Evolutionary conservation across 1,140 invertebrate genomes (phyloP), one percentile per base, ranked within the genome.

Genomic region (Meteorus sp.): DNA sequence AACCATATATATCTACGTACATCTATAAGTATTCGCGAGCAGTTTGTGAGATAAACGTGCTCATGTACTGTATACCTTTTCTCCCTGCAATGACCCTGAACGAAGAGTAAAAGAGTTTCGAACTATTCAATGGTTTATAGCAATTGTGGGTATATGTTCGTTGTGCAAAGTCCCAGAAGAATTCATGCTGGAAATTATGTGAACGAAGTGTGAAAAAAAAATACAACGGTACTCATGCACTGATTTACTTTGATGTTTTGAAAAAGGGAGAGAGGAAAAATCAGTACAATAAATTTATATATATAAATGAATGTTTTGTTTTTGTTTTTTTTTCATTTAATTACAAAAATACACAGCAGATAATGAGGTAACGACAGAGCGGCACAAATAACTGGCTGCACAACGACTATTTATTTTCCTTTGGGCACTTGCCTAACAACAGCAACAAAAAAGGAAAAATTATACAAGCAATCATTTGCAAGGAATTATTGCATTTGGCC

Each of bases 1-100:
- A n/a, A n/a, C n/a, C n/a, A n/a, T n/a, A n/a, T n/a, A n/a, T n/a
- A n/a, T n/a, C n/a, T n/a, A n/a, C n/a, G n/a, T n/a, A n/a, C n/a
- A n/a, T n/a, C n/a, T n/a, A n/a, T n/a, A n/a, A n/a, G n/a, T n/a
- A n/a, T n/a, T n/a, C n/a, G n/a, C n/a, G n/a, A n/a, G n/a, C n/a
- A n/a, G n/a, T n/a, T n/a, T 23, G 33, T 27, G 35, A 39, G 29
- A 39, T 35, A 53, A 43, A 45, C 33, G 27, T 45, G n/a, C 31
- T n/a, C n/a, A n/a, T n/a, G n/a, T n/a, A n/a, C n/a, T n/a, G n/a
- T n/a, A n/a, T n/a, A 19, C n/a, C 17, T 43, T 35, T 54, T 22
- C 23, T 17, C 17, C 5, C 39, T 35, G 25, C n/a, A 2, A 56
- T 56, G 35, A 45, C 41, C 25, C 41, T 56, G 41, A 22, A 13